These are phyloP conservation scores for Atherinosoma microstoma DNA, from an alignment of 2,797 vertebrate species.

Conservation along the genomic window DNA sequence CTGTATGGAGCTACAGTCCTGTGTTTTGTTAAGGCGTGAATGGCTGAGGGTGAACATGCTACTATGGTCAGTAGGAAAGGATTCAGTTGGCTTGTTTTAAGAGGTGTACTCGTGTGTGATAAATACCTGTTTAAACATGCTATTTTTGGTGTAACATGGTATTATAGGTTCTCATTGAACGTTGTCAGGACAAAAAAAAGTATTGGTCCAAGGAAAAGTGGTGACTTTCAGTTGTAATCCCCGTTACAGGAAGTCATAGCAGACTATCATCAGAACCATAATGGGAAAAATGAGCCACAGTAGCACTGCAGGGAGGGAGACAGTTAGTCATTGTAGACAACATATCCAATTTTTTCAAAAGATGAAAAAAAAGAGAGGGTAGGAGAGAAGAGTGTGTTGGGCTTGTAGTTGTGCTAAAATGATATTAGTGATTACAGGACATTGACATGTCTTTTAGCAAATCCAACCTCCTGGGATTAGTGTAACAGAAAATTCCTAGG, in stretches of 20 bases:
- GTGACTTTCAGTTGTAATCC: not conserved
- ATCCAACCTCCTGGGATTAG: not conserved
- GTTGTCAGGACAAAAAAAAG: not conserved
- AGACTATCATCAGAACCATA: not conserved
- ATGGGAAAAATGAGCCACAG: not conserved
- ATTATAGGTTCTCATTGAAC: not conserved
- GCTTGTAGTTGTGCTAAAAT: not conserved
- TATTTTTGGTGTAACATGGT: not conserved
- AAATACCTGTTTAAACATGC: not conserved
- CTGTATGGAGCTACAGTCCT: not conserved
- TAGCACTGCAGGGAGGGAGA: not conserved
- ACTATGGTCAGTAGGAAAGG: not conserved
- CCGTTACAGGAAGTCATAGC: not conserved
- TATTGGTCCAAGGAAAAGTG: not conserved
- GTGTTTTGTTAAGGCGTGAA: not conserved
- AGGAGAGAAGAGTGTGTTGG: not conserved
- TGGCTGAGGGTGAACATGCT: not conserved
- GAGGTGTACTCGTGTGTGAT: not conserved
- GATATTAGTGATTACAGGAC: not conserved
- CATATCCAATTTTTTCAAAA: not conserved
- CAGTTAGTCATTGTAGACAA: not conserved
- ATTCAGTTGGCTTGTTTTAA: not conserved
- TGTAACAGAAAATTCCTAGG: not conserved
- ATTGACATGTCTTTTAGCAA: not conserved
- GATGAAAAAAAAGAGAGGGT: not conserved